Evolutionary conservation across 2,113 vertebrate species (phyloP).

Genomic region (Nicator chloris): DNA sequence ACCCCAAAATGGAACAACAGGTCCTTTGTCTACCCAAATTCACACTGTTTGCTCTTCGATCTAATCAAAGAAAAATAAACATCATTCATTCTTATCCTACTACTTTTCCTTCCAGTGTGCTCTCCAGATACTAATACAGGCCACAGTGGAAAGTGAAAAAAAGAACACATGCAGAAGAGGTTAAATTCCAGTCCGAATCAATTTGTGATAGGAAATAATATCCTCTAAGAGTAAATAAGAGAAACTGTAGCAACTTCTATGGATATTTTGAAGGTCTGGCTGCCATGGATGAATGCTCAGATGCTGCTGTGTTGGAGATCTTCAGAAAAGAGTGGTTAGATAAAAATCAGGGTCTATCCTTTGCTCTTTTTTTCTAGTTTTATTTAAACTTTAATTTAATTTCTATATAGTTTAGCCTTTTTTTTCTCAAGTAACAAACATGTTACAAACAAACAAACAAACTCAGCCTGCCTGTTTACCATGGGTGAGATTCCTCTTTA

Average conservation of each 20-base stretch:
- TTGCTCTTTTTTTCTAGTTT: not conserved
- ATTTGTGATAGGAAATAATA: not conserved
- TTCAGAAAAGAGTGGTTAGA: not conserved
- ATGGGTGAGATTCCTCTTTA: not conserved
- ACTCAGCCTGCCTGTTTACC: too few relatives aligned
- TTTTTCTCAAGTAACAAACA: not conserved
- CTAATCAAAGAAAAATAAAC: conserved; percentile 31
- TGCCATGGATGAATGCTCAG: not conserved
- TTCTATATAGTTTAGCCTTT: not conserved
- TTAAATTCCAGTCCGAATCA: not conserved
- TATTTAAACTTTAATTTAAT: not conserved
- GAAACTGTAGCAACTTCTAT: not conserved
- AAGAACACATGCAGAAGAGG: not conserved
- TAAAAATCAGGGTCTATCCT: not conserved
- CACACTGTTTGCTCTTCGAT: not conserved
- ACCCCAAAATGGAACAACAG: not conserved
- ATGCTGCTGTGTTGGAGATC: not conserved
- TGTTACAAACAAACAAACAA: too few relatives aligned
- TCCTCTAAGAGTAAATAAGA: not conserved
- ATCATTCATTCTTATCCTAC: not conserved
- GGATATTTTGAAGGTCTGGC: not conserved
- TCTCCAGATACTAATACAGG: not conserved
- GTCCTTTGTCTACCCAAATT: conserved; percentile 5
- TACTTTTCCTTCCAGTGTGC: not conserved
- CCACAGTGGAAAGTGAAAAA: not conserved